These are phyloP conservation scores for Atlantisia rogersi DNA, from an alignment of 2,113 vertebrate species.

Conservation along the genomic window DNA sequence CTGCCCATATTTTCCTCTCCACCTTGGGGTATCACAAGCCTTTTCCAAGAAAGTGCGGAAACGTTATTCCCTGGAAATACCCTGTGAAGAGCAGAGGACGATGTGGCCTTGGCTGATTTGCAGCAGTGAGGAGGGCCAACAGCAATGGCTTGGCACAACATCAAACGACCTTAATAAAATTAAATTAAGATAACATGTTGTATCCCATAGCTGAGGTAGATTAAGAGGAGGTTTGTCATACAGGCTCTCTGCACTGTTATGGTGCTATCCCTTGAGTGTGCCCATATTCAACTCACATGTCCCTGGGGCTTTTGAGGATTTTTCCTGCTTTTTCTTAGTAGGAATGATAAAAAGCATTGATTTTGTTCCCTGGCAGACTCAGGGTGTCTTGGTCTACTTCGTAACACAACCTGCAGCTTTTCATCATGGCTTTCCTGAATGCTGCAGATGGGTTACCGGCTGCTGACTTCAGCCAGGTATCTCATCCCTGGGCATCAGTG, in stretches of 20 bases:
- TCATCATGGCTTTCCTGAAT: fast-evolving
- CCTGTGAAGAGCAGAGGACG: not conserved
- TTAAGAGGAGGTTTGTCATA: not conserved
- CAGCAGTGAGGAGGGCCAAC: not conserved
- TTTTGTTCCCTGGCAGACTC: not conserved
- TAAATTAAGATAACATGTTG: not conserved
- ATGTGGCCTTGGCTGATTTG: fast-evolving
- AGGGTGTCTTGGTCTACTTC: not conserved
- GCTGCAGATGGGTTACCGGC: not conserved
- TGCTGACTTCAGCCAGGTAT: not conserved
- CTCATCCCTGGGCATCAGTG: not conserved
- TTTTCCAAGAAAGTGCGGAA: not conserved
- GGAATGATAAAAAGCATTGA: not conserved
- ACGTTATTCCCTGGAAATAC: not conserved
- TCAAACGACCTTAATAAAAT: not conserved
- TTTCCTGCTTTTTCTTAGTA: not conserved
- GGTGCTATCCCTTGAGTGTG: not conserved
- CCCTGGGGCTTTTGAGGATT: not conserved
- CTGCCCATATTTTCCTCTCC: not conserved
- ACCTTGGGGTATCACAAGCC: not conserved
- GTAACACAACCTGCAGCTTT: not conserved
- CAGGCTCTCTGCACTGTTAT: not conserved
- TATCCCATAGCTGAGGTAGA: not conserved
- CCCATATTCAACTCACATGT: not conserved
- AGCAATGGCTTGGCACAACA: not conserved